Evolutionary conservation across 53 echinoderm and acorn worm genomes (phyloP).

Genomic region (Crossaster papposus): DNA sequence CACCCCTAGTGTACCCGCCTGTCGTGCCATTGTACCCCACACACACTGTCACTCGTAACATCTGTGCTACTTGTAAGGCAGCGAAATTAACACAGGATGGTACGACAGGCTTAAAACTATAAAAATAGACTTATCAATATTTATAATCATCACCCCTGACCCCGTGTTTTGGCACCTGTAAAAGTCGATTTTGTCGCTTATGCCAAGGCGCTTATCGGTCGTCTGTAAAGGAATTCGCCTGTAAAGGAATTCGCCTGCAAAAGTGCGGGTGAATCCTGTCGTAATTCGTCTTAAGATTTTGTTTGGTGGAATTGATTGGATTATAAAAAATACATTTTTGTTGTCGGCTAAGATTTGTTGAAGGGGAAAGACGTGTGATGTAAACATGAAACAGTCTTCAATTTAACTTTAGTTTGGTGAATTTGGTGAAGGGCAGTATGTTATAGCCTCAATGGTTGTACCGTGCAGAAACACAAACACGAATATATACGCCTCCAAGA

Average conservation of each 20-base stretch:
- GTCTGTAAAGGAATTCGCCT: not conserved
- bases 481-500: no score
- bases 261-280: not conserved
- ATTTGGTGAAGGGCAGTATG: no score
- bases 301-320: not conserved
- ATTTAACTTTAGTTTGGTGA: no score
- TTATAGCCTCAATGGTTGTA: no score
- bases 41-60: slow-evolving; percentile 1
- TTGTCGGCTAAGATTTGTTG: no score
- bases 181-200: not conserved
- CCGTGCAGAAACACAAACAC: no score
- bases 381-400: no score
- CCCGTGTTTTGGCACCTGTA: not conserved
- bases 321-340: no score
- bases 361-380: no score
- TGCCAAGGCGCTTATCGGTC: not conserved
- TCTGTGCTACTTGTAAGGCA: not conserved
- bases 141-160: not conserved
- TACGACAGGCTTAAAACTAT: not conserved
- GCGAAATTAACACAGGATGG: not conserved
- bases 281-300: not conserved
- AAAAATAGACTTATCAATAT: slow-evolving; percentile 3
- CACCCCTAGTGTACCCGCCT: slow-evolving; percentile 1
- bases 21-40: not conserved
- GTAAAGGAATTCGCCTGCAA: not conserved